These are phyloP conservation scores for Sebastes kiyomatsui DNA, from an alignment of 2,797 vertebrate genomes.

Conservation along the genomic window DNA sequence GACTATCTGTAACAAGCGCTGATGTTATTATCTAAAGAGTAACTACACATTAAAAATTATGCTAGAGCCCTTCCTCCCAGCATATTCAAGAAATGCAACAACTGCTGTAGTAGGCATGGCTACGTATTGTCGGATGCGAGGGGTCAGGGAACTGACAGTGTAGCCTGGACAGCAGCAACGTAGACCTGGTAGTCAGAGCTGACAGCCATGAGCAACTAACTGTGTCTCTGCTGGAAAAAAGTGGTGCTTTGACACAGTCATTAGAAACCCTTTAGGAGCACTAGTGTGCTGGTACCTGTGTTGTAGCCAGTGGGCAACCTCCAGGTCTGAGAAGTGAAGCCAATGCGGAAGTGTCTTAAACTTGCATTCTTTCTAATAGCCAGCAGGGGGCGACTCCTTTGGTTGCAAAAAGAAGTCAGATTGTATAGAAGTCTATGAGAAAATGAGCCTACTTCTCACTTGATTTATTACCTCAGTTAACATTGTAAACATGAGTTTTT, in stretches of 20 bases:
- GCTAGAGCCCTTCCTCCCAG: neutral
- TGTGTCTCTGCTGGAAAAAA: neutral
- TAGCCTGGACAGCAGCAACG: neutral
- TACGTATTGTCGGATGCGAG: neutral
- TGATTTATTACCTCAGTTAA: too few relatives aligned
- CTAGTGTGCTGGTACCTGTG: too few relatives aligned
- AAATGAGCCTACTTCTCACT: too few relatives aligned
- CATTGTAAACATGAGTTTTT: too few relatives aligned
- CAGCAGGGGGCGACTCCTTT: too few relatives aligned
- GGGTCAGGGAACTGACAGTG: neutral
- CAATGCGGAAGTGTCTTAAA: too few relatives aligned
- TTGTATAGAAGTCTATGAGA: too few relatives aligned
- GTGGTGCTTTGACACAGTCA: too few relatives aligned
- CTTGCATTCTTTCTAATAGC: too few relatives aligned
- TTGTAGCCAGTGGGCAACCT: too few relatives aligned
- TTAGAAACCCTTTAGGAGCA: too few relatives aligned
- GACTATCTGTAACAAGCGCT: neutral
- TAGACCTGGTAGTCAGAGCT: neutral
- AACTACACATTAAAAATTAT: neutral
- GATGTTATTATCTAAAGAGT: neutral
- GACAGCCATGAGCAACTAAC: neutral
- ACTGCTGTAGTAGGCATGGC: neutral
- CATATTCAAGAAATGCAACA: neutral
- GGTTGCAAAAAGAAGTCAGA: rapidly evolving
- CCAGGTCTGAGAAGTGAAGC: too few relatives aligned